Evolutionary conservation across 1,140 invertebrate genomes (phyloP).

Genomic region (Eriosoma lanigerum): DNA sequence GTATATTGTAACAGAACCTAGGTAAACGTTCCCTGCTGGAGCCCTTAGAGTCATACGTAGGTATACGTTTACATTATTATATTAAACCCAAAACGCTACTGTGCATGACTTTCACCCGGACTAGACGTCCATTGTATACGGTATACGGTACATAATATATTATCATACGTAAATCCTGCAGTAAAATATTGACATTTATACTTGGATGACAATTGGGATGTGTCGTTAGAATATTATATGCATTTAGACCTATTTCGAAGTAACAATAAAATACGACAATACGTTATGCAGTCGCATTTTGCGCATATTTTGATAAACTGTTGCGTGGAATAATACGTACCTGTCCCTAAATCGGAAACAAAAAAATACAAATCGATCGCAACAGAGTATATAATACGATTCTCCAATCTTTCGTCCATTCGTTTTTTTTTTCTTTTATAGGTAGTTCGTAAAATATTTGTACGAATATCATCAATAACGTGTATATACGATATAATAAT

Average conservation of each 20-base stretch:
- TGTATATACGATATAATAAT: too few species aligned
- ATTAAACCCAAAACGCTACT: conserved; percentile 11
- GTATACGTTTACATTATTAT: neutral
- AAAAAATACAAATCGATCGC: neutral
- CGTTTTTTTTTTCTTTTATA: too few species aligned
- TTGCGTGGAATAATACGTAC: too few species aligned
- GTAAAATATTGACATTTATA: too few species aligned
- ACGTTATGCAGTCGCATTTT: neutral
- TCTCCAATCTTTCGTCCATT: neutral
- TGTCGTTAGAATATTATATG: neutral
- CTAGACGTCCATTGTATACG: neutral
- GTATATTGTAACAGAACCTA: conserved; percentile 3
- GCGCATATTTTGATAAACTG: neutral
- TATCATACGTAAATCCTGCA: neutral
- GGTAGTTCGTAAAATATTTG: too few species aligned
- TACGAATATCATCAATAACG: too few species aligned
- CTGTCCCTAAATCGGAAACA: too few species aligned
- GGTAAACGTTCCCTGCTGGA: neutral
- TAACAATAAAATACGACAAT: neutral
- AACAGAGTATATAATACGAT: neutral
- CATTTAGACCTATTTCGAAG: neutral
- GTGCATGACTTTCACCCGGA: conserved; percentile 24
- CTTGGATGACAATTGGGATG: neutral
- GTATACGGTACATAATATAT: neutral
- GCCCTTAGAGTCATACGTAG: neutral